Conservation (phyloP, 1,140 invertebrate species). For the Diploscapter pachys region DNA sequence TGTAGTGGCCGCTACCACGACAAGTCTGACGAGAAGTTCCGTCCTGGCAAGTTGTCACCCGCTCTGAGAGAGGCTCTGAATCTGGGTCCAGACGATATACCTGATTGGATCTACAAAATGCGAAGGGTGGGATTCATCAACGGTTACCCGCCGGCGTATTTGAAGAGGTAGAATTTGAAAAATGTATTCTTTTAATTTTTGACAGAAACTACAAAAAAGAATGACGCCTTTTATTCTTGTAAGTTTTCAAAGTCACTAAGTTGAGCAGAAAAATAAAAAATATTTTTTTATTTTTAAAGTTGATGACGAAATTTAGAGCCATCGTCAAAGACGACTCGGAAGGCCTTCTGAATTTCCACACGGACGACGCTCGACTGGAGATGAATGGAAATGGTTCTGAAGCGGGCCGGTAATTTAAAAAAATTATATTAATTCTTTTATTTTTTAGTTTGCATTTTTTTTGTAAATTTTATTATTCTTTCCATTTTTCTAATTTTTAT, state of each 20-base stretch:
- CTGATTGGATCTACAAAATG: slow-evolving; percentile 39
- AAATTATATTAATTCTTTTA: too few species aligned
- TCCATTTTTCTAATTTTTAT: too few species aligned
- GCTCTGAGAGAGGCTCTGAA: slow-evolving; percentile 21
- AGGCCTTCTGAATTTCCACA: slow-evolving; percentile 20
- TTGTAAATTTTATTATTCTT: too few species aligned
- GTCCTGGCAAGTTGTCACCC: slow-evolving; percentile 5
- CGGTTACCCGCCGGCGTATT: slow-evolving; percentile 40
- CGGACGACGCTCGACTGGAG: slow-evolving; percentile 9
- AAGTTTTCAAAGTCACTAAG: too few species aligned
- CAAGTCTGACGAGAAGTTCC: not conserved
- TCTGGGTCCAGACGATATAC: slow-evolving; percentile 31
- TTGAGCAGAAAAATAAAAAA: too few species aligned
- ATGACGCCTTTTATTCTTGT: too few species aligned
- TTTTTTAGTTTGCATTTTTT: too few species aligned
- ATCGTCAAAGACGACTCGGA: not conserved
- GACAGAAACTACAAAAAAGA: not conserved
- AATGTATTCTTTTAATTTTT: not conserved
- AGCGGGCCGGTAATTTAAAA: too few species aligned
- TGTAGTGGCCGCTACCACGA: not conserved
- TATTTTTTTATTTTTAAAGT: too few species aligned
- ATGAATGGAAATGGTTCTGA: slow-evolving; percentile 3
- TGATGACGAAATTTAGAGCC: too few species aligned
- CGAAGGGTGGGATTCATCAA: slow-evolving; percentile 35
- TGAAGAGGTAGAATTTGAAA: slow-evolving; percentile 1